phyloP scores from a whole-genome alignment of 1,140 invertebrate species.

The Bombus cullumanus region DNA sequence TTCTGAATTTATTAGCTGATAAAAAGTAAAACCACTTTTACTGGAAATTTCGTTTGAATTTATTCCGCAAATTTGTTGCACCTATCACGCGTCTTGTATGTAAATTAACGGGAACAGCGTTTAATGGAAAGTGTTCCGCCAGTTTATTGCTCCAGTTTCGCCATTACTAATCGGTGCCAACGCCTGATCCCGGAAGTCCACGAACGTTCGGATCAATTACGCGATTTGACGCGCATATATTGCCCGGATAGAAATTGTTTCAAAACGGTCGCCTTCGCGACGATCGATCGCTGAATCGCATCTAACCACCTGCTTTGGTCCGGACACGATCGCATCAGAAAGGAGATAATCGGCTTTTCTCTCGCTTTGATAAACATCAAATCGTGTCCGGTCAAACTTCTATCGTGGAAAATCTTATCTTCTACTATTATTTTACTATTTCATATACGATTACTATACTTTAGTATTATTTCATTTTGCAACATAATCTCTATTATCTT shows the following conservation, averaged over 20 bases:
- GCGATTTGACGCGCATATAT: neutral
- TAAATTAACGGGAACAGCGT: constrained; percentile 4
- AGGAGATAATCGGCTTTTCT: constrained; percentile 27
- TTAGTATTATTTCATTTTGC: neutral
- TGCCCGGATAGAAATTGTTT: too few species aligned
- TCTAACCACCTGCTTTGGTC: neutral
- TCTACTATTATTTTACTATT: neutral
- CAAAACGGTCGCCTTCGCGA: neutral
- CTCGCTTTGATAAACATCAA: constrained; percentile 26
- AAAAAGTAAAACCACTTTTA: constrained; percentile 21
- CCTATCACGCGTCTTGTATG: neutral
- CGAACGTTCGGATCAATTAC: neutral
- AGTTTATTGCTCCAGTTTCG: constrained; percentile 35
- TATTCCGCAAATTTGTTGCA: neutral
- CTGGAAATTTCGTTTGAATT: neutral
- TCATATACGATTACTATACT: neutral
- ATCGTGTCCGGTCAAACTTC: constrained; percentile 22
- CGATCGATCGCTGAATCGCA: neutral
- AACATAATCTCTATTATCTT: neutral
- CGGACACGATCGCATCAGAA: neutral
- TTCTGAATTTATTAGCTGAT: neutral
- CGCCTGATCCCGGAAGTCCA: neutral
- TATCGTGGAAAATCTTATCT: constrained; percentile 23
- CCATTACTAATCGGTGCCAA: neutral
- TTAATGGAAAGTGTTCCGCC: constrained; percentile 39